phyloP scores from a whole-genome alignment of 2,888 invertebrate species.

The Cosmia trapezina region DNA sequence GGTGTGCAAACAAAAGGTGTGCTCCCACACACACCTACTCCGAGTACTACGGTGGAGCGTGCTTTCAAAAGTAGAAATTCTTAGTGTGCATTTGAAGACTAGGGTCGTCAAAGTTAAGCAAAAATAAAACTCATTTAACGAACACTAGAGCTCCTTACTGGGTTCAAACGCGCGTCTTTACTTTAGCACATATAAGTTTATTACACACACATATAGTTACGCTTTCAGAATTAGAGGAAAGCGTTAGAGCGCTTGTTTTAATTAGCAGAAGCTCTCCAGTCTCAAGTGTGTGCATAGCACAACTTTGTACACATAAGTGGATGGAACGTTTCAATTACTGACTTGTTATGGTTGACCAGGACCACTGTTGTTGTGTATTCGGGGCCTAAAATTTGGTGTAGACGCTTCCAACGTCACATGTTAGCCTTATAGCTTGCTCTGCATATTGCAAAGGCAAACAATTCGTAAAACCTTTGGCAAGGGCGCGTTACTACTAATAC shows the following conservation, averaged over 20 bases:
- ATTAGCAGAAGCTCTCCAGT: slow-evolving; percentile 58
- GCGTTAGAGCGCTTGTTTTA: slow-evolving; percentile 65
- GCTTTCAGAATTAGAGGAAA: slow-evolving; percentile 61
- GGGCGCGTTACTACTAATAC: not conserved
- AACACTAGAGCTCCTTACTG: slow-evolving; percentile 32
- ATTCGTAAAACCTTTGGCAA: not conserved
- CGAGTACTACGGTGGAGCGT: slow-evolving; percentile 21
- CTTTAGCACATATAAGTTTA: slow-evolving; percentile 60
- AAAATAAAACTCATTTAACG: slow-evolving; percentile 60
- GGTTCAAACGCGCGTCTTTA: slow-evolving; percentile 57
- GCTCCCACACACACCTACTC: slow-evolving; percentile 17
- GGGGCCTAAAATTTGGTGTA: slow-evolving; percentile 19
- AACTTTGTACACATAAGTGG: slow-evolving; percentile 52
- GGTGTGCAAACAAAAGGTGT: slow-evolving; percentile 39
- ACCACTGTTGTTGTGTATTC: slow-evolving; percentile 38
- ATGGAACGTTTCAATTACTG: slow-evolving; percentile 55
- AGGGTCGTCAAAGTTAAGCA: slow-evolving; percentile 51
- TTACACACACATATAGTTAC: slow-evolving; percentile 46
- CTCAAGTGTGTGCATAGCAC: slow-evolving; percentile 57
- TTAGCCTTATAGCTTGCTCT: slow-evolving; percentile 5
- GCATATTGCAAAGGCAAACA: not conserved
- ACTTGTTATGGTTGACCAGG: slow-evolving; percentile 42
- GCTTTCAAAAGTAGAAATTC: slow-evolving; percentile 36
- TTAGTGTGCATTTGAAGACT: slow-evolving; percentile 41
- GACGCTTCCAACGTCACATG: not conserved